Conservation (phyloP, 2,113 vertebrate species). For the Rhea pennata region DNA sequence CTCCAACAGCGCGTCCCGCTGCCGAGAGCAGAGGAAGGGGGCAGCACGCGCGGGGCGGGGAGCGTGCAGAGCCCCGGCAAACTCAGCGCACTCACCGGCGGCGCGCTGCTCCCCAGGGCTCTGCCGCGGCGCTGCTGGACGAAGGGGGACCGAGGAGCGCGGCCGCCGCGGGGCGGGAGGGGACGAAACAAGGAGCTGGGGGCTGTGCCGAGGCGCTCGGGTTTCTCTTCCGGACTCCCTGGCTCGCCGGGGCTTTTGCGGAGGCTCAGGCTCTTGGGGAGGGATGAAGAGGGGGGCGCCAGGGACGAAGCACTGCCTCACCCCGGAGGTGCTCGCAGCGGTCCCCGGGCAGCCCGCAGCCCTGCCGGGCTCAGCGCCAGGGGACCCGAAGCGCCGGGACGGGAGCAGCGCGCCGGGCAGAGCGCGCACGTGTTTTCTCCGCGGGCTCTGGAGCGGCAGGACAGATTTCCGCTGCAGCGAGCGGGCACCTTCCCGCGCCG, state of each 20-base stretch:
- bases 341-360: background rate
- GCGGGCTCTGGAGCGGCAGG: background rate
- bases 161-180: rapidly evolving
- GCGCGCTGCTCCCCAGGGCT: background rate
- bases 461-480: background rate
- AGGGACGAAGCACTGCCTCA: rapidly evolving
- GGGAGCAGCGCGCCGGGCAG: background rate
- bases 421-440: background rate
- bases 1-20: background rate
- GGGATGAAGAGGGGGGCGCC: background rate
- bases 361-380: background rate
- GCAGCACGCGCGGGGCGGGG: rapidly evolving
- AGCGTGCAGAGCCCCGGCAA: background rate
- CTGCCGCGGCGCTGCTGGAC: rapidly evolving
- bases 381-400: background rate
- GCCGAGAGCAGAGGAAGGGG: background rate
- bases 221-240: background rate
- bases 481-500: background rate
- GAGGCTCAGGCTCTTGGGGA: background rate
- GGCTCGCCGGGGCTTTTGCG: background rate
- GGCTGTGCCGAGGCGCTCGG: background rate
- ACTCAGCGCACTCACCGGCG: background rate
- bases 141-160: background rate
- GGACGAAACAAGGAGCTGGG: background rate
- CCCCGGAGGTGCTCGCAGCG: background rate